A percentile compares a stretch with the other conserved stretches of the same genome.
phyloP scores from a whole-genome alignment of 2,797 vertebrate genomes.

The Mus caroli region DNA sequence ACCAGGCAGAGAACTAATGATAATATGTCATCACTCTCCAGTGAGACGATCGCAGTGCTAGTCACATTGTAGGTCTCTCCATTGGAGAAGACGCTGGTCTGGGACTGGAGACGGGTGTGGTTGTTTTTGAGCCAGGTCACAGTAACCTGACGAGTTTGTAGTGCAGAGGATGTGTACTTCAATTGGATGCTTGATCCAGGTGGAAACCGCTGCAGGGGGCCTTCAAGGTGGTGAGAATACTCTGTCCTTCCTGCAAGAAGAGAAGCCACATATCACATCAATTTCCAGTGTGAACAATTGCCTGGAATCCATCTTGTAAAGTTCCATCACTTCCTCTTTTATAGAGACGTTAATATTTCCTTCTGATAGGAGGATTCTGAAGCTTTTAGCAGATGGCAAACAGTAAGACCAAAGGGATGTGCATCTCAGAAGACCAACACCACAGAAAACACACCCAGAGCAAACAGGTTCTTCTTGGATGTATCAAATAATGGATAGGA shows the following conservation, averaged over 20 bases:
- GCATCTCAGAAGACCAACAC: neutral
- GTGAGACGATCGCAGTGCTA: neutral
- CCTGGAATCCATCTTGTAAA: neutral
- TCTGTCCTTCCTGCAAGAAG: constrained; percentile 20
- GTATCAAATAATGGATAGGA: neutral
- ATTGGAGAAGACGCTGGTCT: neutral
- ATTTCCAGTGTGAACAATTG: neutral
- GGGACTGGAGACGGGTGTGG: neutral
- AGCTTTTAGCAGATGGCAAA: neutral
- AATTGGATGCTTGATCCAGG: neutral
- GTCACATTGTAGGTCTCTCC: constrained; percentile 31
- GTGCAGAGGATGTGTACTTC: neutral
- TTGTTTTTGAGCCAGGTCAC: constrained; percentile 68
- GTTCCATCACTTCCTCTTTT: neutral
- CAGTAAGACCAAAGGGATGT: neutral
- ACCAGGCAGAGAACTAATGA: neutral
- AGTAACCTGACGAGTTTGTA: neutral
- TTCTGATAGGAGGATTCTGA: neutral
- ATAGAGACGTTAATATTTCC: neutral
- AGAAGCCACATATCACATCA: neutral
- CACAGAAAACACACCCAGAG: neutral
- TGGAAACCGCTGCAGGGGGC: neutral
- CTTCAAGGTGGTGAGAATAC: neutral
- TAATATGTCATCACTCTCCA: neutral
- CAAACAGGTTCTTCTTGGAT: neutral